These are phyloP conservation scores for Diadromus collaris DNA, from an alignment of 2,888 invertebrate genomes.

Conservation along the genomic window DNA sequence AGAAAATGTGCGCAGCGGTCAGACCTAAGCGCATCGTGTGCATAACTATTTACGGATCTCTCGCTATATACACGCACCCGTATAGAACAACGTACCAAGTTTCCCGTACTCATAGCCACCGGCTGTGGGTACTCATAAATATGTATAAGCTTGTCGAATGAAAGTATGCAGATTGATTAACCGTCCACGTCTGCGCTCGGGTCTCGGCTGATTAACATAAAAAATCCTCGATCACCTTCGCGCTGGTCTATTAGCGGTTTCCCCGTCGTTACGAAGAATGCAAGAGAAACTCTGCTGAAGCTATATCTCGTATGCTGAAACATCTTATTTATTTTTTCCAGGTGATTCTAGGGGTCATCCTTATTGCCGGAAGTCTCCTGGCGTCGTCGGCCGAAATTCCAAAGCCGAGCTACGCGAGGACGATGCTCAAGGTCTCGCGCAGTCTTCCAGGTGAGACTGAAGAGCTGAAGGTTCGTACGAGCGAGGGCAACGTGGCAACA, in stretches of 20 bases:
- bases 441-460: constrained; percentile 90
- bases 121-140: constrained; percentile 42
- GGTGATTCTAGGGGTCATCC: constrained; percentile 50
- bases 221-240: constrained; percentile 29
- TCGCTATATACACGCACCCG: not conserved
- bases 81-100: constrained; percentile 11
- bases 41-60: constrained; percentile 38
- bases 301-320: not conserved
- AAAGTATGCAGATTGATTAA: constrained; percentile 62
- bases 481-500: constrained; percentile 88
- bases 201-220: constrained; percentile 53
- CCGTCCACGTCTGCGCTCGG: constrained; percentile 50
- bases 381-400: constrained; percentile 69
- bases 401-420: constrained; percentile 85
- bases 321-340: constrained; percentile 44
- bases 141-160: constrained; percentile 51
- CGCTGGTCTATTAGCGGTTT: not conserved
- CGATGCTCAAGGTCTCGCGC: constrained; percentile 89
- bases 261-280: not conserved
- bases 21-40: constrained; percentile 38
- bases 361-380: constrained; percentile 48
- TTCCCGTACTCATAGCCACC: constrained; percentile 5
- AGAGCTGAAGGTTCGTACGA: constrained; percentile 88
- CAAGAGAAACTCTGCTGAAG: not conserved
- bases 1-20: constrained; percentile 43